Conservation (phyloP, 2,797 vertebrate genomes). For the Prionace glauca region DNA sequence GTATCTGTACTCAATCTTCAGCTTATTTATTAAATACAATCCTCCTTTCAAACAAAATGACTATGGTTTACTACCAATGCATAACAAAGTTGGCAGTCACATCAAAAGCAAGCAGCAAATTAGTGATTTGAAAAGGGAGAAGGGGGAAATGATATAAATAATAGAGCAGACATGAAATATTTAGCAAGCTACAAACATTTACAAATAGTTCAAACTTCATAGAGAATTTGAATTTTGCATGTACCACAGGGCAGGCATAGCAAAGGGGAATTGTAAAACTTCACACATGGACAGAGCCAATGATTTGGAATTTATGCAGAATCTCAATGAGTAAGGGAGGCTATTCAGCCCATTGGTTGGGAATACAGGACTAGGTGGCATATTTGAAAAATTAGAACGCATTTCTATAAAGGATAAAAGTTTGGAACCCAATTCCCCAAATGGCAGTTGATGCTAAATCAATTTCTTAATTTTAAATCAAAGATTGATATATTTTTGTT, state of each 20-base stretch:
- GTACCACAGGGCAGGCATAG: neutral
- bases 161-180: neutral
- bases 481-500: too few species aligned
- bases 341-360: neutral
- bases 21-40: neutral
- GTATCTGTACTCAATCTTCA: neutral
- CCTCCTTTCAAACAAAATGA: neutral
- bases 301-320: neutral
- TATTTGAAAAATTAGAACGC: too few species aligned
- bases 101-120: constrained; percentile 20
- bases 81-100: neutral
- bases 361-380: too few species aligned
- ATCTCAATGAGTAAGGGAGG: neutral
- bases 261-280: neutral
- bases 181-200: neutral
- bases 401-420: too few species aligned
- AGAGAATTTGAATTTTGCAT: neutral
- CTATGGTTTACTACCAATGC: neutral
- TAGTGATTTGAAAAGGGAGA: neutral
- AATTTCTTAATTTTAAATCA: too few species aligned
- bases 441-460: too few species aligned
- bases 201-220: neutral
- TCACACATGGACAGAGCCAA: neutral
- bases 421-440: too few species aligned
- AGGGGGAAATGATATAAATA: neutral